These are phyloP conservation scores for Drosophila prostipennis DNA, from an alignment of 2,888 invertebrate genomes.

Conservation along the genomic window DNA sequence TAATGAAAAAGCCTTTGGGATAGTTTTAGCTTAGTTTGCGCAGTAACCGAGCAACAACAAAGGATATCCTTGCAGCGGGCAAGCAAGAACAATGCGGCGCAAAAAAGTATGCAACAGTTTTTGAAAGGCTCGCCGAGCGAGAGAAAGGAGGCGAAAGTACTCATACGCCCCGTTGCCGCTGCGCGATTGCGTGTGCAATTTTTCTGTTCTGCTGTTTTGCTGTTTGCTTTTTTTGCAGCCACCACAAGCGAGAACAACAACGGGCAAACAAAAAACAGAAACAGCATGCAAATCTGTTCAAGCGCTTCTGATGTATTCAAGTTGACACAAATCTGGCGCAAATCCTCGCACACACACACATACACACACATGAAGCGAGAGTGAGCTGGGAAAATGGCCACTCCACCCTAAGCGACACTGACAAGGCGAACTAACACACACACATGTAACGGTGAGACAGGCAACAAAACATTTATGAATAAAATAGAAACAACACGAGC, in stretches of 20 bases:
- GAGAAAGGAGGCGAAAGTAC: slow-evolving; percentile 35
- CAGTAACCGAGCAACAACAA: slow-evolving; percentile 57
- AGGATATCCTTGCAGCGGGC: slow-evolving; percentile 42
- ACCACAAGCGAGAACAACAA: slow-evolving; percentile 45
- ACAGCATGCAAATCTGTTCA: slow-evolving; percentile 65
- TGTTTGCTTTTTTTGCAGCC: slow-evolving; percentile 26
- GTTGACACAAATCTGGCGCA: slow-evolving; percentile 79
- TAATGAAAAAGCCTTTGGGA: slow-evolving; percentile 77
- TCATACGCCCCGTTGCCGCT: slow-evolving; percentile 64
- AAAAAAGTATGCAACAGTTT: slow-evolving; percentile 72
- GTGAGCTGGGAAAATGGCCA: slow-evolving; percentile 42
- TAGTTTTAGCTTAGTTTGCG: slow-evolving; percentile 54
- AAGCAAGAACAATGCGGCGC: slow-evolving; percentile 34
- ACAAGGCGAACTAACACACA: slow-evolving; percentile 50
- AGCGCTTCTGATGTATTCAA: slow-evolving; percentile 77
- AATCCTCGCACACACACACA: slow-evolving; percentile 61
- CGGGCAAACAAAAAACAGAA: slow-evolving; percentile 17
- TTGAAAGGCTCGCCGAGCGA: slow-evolving; percentile 24
- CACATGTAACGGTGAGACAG: slow-evolving; percentile 25
- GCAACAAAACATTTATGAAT: slow-evolving; percentile 69
- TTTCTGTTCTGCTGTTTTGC: neutral
- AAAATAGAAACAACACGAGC: slow-evolving; percentile 56
- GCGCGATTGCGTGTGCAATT: slow-evolving; percentile 67
- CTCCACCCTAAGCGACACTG: slow-evolving; percentile 68
- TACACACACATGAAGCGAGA: no score